Base-by-base conservation (phyloP, 1,140 invertebrate species). In the Diuraphis noxia region DNA sequence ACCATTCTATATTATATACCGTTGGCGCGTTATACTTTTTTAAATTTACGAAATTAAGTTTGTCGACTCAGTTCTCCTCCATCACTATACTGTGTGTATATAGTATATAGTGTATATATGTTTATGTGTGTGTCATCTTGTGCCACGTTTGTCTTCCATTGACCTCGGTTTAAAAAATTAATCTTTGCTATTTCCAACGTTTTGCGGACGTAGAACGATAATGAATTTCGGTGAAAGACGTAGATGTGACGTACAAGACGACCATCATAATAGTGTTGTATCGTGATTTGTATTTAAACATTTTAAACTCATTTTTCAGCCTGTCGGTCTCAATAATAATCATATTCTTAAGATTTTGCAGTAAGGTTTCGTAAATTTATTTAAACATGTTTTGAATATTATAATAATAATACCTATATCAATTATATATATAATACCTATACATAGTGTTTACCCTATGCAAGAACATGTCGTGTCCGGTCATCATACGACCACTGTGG, bases 41-140 rank as follows among this genome's bases (percentile, higher is more conserved):
- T 56, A 87, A 87, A 87, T 56, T 38, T 38, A 25, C 49, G 23
- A 56, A 87, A 87, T 87, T 87, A 87, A 87, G 21, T 87, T 87
- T 56, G 21, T 23, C 34, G 13, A 56, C 34, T 9, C 34, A 6
- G 21, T 17, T 52, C 13, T 25, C 34, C 19, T 13, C 30, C 34
- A 36, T 49, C 30, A 23, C 41, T 46, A 3, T 46, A 46, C 9
- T 30, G 6, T n/a, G 30, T 63, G 10, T 63, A 8, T 3, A 49
- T 19, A 25, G 10, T 63, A 13, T 63, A 5, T 56, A 23, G 25
- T 17, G 52, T 10, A 30, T 7, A 8, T 30, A 7, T 5, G 23
- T 25, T 9, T 30, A 17, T 30, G 10, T 30, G 56, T n/a, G 17
- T 72, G 30, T n/a, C 30, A n/a, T 72, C 30, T 72, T n/a, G n/a